A percentile compares a stretch with the other conserved stretches of the same genome.
These are phyloP conservation scores for Cerceris rybyensis DNA, from an alignment of 2,888 invertebrate species.

Conservation along the genomic window DNA sequence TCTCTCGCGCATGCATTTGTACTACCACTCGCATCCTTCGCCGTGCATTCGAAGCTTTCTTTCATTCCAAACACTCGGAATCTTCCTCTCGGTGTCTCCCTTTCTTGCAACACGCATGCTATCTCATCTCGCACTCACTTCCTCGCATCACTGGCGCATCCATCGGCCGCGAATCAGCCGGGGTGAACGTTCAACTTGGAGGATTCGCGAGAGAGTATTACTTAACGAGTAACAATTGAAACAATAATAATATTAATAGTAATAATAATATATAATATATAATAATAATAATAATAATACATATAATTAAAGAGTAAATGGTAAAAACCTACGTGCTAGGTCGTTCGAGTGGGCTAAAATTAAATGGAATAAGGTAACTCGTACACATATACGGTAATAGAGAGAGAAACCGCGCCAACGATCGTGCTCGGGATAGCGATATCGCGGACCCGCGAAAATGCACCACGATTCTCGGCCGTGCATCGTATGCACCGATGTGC, in stretches of 20 bases:
- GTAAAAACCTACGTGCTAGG: constrained; percentile 24
- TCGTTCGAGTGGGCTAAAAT: constrained; percentile 17
- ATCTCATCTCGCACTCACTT: constrained; percentile 12
- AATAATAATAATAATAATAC: constrained; percentile 41
- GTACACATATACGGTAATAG: constrained; percentile 47
- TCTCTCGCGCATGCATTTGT: constrained; percentile 39
- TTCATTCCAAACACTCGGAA: constrained; percentile 26
- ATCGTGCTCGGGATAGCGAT: constrained; percentile 11
- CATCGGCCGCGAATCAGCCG: not conserved
- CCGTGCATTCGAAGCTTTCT: constrained; percentile 19
- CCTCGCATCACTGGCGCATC: constrained; percentile 22
- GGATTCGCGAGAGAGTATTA: constrained; percentile 25
- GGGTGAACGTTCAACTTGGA: constrained; percentile 2
- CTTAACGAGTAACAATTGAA: constrained; percentile 38
- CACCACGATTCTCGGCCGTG: not conserved
- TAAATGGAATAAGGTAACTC: constrained; percentile 57
- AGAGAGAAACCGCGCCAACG: constrained; percentile 16
- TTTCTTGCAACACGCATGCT: constrained; percentile 4
- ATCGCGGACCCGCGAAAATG: not conserved
- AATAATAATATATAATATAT: constrained; percentile 56
- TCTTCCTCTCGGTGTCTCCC: constrained; percentile 41
- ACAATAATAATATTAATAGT: constrained; percentile 52
- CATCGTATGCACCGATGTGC: not conserved
- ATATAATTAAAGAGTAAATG: constrained; percentile 20
- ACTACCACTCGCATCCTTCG: constrained; percentile 11